A percentile compares a stretch with the other conserved stretches of the same genome.
These are phyloP conservation scores for Camponotus floridanus DNA, from an alignment of 1,140 invertebrate species.

Conservation along the genomic window DNA sequence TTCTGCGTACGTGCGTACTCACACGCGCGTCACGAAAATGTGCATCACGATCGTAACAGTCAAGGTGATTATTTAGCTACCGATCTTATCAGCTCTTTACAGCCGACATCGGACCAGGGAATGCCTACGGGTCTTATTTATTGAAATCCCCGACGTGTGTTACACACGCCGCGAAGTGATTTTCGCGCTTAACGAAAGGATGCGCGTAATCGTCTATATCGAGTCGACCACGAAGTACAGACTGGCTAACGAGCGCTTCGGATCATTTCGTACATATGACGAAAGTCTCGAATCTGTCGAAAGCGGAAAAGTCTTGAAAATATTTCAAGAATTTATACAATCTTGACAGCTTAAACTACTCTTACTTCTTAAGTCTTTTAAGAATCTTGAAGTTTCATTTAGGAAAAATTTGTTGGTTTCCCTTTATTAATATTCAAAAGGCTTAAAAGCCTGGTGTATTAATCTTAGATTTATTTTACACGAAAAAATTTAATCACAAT, in stretches of 20 bases:
- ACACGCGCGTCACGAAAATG: conserved; percentile 54
- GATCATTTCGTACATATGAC: conserved; percentile 23
- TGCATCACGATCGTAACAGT: conserved; percentile 66
- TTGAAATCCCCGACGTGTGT: conserved; percentile 53
- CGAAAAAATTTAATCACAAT: too few species aligned
- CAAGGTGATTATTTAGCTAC: conserved; percentile 69
- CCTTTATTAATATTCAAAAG: neutral
- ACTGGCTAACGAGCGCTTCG: neutral
- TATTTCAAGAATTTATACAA: neutral
- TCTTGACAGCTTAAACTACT: neutral
- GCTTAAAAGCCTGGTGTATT: too few species aligned
- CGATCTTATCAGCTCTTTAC: conserved; percentile 66
- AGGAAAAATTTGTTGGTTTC: neutral
- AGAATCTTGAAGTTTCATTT: neutral
- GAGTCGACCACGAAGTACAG: neutral
- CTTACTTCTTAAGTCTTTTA: neutral
- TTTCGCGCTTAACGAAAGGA: conserved; percentile 38
- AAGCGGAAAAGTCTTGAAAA: neutral
- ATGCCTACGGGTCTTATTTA: conserved; percentile 55
- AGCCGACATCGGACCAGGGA: conserved; percentile 14
- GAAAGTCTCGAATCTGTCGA: neutral
- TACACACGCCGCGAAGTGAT: conserved; percentile 37
- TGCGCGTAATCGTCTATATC: conserved; percentile 4
- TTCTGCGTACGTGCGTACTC: neutral
- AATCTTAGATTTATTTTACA: too few species aligned